Evolutionary conservation across 2,797 vertebrate genomes (phyloP), one percentile per base, ranked within the genome.

Genomic region (Manis javanica): DNA sequence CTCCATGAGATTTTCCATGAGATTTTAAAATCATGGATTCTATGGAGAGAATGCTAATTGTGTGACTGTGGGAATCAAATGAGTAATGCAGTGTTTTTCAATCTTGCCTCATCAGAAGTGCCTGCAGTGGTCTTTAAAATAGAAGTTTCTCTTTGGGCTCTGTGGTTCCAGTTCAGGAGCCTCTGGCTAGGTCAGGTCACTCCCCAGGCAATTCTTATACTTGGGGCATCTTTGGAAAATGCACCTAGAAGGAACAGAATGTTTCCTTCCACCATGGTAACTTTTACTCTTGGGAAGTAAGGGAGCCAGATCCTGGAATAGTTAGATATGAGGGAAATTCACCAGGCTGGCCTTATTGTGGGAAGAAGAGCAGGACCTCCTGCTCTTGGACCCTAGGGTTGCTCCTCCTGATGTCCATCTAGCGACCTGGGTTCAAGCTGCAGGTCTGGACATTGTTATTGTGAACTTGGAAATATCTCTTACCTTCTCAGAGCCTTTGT

Each of bases 1-100:
- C 94, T 98, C 95, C 79, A 49, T 64, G 42, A 0, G 86, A 82
- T 88, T 92, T 95, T 98, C 95, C 79, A 49, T 66, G 42, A 0
- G 84, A 79, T 88, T 92, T 98, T 55, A 9, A 71, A 96, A 87
- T 93, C 89, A 63, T 81, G 87, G 57, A 10, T 34, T 55, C 55
- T 23, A 5, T 24, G n/a, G 51, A 31, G 68, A 26, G 12, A 3
- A 23, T 0, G 51, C 19, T 26, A 0, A 13, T 0, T 0, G 13
- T 1, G 21, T 21, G 57, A 0, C 6, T 31, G 2, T 55, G 18
- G 19, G 7, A 15, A 9, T 19, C 3, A 11, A 29, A 66, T 8
- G 57, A 26, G 3, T 13, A 2, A 16, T 3, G 42, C 5, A 11
- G 19, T 1, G 23, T 61, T 71, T 46, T n/a, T 18, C 51, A 31